Conservation (phyloP, 53 echinoderm and acorn worm species). For the Echinometra lucunter region DNA sequence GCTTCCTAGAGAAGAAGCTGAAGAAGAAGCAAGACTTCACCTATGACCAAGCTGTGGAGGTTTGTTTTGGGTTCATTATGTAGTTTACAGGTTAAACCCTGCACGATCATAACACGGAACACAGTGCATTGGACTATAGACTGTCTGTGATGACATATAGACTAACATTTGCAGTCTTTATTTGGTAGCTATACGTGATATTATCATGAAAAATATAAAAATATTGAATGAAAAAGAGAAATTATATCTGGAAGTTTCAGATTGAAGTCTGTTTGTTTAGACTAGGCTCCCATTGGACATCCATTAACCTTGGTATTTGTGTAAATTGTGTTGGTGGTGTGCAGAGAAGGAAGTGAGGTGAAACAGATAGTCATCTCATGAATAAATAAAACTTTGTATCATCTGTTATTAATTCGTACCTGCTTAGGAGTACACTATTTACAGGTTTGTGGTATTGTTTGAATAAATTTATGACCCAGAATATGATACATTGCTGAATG, state of each 20-base stretch:
- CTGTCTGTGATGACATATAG: background rate
- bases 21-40: conserved; percentile 96
- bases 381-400: conserved; percentile 47
- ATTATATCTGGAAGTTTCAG: background rate
- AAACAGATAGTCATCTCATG: conserved; percentile 23
- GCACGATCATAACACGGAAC: background rate
- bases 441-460: background rate
- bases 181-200: background rate
- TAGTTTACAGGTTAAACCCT: background rate
- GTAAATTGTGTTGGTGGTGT: background rate
- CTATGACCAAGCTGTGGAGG: conserved; percentile 92
- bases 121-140: background rate
- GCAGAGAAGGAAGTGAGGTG: background rate
- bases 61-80: background rate
- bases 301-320: background rate
- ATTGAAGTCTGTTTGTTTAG: background rate
- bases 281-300: background rate
- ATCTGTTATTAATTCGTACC: background rate
- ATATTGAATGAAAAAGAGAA: background rate
- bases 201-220: background rate
- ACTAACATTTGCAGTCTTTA: background rate
- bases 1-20: conserved; percentile 98
- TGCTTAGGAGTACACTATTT: background rate
- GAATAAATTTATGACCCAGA: background rate
- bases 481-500: background rate